Evolutionary conservation across 2,113 vertebrate species (phyloP), one percentile per base, ranked within the genome.

Genomic region (Athene cunicularia): DNA sequence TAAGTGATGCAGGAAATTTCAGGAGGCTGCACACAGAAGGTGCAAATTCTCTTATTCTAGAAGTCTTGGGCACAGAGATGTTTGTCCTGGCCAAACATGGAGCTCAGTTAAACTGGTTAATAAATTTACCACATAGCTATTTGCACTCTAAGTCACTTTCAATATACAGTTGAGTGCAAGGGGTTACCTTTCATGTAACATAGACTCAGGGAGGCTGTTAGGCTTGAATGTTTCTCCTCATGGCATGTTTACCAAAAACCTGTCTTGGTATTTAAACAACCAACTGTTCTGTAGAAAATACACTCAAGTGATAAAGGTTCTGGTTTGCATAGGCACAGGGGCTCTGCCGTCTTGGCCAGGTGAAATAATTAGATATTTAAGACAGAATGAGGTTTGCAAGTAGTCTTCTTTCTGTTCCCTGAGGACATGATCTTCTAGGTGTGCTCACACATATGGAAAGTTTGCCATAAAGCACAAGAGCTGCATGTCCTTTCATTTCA

Each of bases 401-500:
- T 66, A 53, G 32, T 64, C 35, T 66, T 3, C 27, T 58, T 90
- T 55, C 37, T 59, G 14, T 71, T 26, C 60, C 37, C 33, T 62
- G 37, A 77, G 63, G 59, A 53, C 0, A 0, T n/a, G 41, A 43
- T 37, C 50, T 70, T 41, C 32, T 37, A 71, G 72, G 41, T 84
- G 28, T 68, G 28, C 56, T 91, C 60, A 63, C 28, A n/a, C 22
- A 7, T 20, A 28, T 3, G 14, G n/a, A 13, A 66, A 21, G 55
- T 37, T 68, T 66, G 45, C 41, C 63, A 12, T 30, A 32, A 80
- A 84, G 83, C 28, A 17, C 64, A 33, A 52, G 35, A 77, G 27
- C n/a, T 0, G 0, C 52, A 20, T 0, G 3, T 75, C 47, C 27
- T 41, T 63, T 87, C 43, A 14, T 67, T 93, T 52, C 35, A 58